These are phyloP conservation scores for Chelonoidis abingdonii DNA, from an alignment of 2,113 vertebrate species.

Conservation along the genomic window DNA sequence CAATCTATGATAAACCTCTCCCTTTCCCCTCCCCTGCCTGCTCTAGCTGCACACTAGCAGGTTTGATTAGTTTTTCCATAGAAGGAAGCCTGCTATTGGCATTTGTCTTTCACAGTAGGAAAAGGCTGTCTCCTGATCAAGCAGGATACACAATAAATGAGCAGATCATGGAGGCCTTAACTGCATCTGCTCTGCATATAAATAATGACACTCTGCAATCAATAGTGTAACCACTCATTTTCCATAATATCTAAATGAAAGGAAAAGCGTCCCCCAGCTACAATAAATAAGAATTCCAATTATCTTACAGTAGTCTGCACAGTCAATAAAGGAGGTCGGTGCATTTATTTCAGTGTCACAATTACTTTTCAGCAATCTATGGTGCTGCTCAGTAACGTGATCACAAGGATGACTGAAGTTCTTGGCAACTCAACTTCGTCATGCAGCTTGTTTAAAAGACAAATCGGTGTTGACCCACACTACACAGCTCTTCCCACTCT, in stretches of 20 bases:
- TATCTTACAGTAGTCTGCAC: neutral
- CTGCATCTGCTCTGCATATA: neutral
- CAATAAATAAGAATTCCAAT: neutral
- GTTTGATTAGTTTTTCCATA: neutral
- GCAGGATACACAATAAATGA: neutral
- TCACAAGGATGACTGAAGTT: neutral
- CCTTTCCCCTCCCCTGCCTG: neutral
- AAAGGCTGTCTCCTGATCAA: neutral
- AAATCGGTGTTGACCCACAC: neutral
- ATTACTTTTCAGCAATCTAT: neutral
- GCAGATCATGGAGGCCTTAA: neutral
- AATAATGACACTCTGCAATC: neutral
- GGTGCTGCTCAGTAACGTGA: neutral
- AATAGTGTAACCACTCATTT: neutral
- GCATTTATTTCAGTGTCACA: neutral
- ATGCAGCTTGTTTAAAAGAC: neutral
- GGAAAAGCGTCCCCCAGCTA: neutral
- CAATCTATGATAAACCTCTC: neutral
- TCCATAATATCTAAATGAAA: neutral
- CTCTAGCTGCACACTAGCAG: neutral
- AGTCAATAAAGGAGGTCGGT: neutral
- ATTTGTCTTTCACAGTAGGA: neutral
- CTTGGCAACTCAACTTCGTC: neutral
- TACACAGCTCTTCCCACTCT: neutral
- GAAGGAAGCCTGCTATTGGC: neutral